Base-by-base conservation (phyloP, 2,113 vertebrate species). In the Zootoca vivipara region DNA sequence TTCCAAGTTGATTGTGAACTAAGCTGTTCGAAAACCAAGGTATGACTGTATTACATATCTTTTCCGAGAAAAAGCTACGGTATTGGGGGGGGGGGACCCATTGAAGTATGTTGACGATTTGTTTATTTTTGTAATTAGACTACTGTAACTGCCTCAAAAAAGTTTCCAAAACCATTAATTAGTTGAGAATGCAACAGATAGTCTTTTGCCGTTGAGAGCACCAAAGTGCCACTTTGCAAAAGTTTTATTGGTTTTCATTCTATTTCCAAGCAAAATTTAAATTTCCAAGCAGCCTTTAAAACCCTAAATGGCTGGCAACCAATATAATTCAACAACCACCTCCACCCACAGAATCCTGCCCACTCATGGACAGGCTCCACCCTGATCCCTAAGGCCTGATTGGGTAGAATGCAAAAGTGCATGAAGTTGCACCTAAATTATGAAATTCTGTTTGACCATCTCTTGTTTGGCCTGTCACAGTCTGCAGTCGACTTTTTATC, bases 41-140 rank as follows among this genome's bases (percentile, higher is more conserved):
- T 52, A 52, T 9, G 10, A 52, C 46, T 52, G 46, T 78, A 87
- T 84, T 92, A 74, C 69, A 86, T 89, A 89, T 83, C 30, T 42
- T 64, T 20, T 33, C 74, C 77, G 26, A 80, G 26, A 85, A 89
- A 90, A 91, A 22, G 42, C n/a, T 88, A 0, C 0, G 91, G 80
- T 46, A 62, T 58, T 77, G n/a, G n/a, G n/a, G n/a, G n/a, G n/a
- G n/a, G n/a, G n/a, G n/a, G n/a, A n/a, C n/a, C n/a, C n/a, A n/a
- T n/a, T n/a, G n/a, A n/a, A n/a, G 9, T 33, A 46, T 40, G 62
- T 16, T 85, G 30, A 64, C 84, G 70, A 77, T 85, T 72, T 64
- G 18, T 72, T 64, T 0, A 91, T 90, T 85, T 7, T 64, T 82
- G 30, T 13, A 70, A 4, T 33, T 70, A 70, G 69, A 70, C 30